These are phyloP conservation scores for Tamandua tetradactyla DNA, from an alignment of 2,797 vertebrate species.

Conservation along the genomic window DNA sequence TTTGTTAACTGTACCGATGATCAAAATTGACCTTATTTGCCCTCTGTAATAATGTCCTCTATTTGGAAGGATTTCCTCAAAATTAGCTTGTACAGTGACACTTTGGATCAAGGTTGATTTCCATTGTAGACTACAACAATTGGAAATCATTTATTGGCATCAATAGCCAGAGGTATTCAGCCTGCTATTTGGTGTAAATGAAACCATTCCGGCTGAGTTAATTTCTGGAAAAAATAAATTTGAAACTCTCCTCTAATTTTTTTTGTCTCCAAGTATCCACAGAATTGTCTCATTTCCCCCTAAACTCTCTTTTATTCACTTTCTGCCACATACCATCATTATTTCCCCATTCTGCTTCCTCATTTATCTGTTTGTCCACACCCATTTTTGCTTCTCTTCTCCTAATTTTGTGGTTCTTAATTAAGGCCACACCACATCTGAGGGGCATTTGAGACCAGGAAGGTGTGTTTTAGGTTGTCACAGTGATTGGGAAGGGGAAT, in stretches of 20 bases:
- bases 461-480: accelerated
- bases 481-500: no score
- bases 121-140: background rate
- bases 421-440: accelerated
- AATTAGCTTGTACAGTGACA: accelerated
- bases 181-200: background rate
- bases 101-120: background rate
- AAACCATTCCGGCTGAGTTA: background rate
- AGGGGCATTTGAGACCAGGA: accelerated
- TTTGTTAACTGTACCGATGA: background rate
- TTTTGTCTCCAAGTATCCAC: background rate
- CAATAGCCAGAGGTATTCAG: background rate
- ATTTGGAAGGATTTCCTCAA: background rate
- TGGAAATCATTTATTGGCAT: accelerated
- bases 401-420: background rate
- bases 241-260: background rate
- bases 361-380: background rate
- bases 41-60: background rate
- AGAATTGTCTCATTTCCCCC: accelerated
- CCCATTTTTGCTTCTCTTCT: background rate
- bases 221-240: background rate
- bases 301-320: background rate
- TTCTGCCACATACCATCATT: background rate
- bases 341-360: background rate
- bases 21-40: accelerated